Conservation (phyloP, 2,888 invertebrate genomes). For the Resseliella maxima region DNA sequence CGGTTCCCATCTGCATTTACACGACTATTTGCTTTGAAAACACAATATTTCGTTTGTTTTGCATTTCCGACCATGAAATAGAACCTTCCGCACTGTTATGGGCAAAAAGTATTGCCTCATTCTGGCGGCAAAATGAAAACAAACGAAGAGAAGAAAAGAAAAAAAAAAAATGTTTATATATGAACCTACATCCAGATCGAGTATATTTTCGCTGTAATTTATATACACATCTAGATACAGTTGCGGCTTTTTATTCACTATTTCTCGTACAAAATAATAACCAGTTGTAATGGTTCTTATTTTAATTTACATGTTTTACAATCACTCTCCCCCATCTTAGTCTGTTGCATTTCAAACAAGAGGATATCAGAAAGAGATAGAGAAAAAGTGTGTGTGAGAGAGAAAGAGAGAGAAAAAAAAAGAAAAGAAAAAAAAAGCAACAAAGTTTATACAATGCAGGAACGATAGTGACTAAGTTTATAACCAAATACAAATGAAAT, state of each 20-base stretch:
- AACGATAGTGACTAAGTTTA: not conserved
- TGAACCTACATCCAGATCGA: not conserved
- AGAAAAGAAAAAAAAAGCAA: not conserved
- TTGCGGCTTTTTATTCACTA: not conserved
- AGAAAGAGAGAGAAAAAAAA: not conserved
- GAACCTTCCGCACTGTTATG: not conserved
- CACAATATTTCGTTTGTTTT: slow-evolving; percentile 49
- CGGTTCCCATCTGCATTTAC: not conserved
- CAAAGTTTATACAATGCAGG: not conserved
- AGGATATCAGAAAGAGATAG: no score
- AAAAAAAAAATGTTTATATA: not conserved
- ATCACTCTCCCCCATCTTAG: no score
- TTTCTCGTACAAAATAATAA: not conserved
- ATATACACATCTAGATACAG: not conserved
- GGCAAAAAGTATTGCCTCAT: not conserved
- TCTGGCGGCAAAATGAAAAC: not conserved
- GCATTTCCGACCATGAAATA: slow-evolving; percentile 23
- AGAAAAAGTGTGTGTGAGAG: no score
- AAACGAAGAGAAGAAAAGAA: not conserved
- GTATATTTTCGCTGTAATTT: not conserved
- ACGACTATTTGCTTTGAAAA: slow-evolving; percentile 41
- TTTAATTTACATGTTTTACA: slow-evolving; percentile 21
- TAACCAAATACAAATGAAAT: not conserved
- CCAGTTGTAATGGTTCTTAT: not conserved
- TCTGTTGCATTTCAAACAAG: no score